Conservation (phyloP, 92 coral and sea anemone species). For the Bergia puertoricense region DNA sequence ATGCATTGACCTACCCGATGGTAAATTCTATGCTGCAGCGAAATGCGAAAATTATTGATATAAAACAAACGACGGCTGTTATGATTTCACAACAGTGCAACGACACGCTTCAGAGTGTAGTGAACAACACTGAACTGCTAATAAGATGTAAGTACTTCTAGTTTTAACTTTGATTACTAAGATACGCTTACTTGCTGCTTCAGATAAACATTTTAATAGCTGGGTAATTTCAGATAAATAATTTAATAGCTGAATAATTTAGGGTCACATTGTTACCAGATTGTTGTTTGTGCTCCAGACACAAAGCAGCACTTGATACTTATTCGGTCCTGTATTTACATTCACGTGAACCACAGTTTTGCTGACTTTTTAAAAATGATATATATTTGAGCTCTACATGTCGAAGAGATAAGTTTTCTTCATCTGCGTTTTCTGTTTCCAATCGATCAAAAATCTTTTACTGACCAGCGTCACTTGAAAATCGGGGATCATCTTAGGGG, state of each 20-base stretch:
- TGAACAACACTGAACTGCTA: not conserved
- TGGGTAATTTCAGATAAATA: not conserved
- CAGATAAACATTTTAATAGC: not conserved
- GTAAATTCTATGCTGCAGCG: constrained; percentile 11
- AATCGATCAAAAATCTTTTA: too few species aligned
- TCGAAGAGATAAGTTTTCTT: too few species aligned
- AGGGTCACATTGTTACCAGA: not conserved
- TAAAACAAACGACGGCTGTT: not conserved
- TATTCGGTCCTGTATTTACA: not conserved
- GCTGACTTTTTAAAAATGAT: too few species aligned
- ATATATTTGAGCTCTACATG: too few species aligned
- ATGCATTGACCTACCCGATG: constrained; percentile 9
- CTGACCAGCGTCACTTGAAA: too few species aligned
- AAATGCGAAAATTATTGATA: not conserved
- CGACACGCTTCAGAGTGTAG: not conserved
- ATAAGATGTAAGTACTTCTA: not conserved
- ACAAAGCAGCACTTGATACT: not conserved
- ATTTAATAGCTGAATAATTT: not conserved
- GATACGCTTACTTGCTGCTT: not conserved
- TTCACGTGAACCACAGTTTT: too few species aligned
- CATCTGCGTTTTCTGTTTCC: too few species aligned
- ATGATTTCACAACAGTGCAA: not conserved
- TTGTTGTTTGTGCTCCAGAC: not conserved
- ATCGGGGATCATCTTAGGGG: too few species aligned
- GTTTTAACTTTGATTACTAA: not conserved